Percentiles rank a stretch among this genome's conserved stretches.
phyloP scores from a whole-genome alignment of 2,113 vertebrate species.

The Heterochromis multidens region DNA sequence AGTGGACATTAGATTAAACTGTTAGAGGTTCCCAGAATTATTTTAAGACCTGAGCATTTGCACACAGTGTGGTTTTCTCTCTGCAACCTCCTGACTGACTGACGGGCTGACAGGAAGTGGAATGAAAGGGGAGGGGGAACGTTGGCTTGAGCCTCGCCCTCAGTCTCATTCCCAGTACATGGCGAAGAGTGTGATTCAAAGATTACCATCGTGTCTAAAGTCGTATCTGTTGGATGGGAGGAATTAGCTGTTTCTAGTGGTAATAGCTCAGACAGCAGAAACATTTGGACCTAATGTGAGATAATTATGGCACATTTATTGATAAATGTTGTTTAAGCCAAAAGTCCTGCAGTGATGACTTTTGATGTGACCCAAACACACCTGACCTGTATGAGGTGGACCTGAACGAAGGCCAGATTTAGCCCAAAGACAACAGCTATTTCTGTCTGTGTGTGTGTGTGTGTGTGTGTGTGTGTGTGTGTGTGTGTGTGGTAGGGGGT shows the following conservation, averaged over 20 bases:
- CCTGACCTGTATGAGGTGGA: too few relatives aligned
- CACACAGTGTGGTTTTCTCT: neutral
- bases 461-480: too few relatives aligned
- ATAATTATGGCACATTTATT: neutral
- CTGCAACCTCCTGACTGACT: neutral
- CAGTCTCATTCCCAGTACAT: too few relatives aligned
- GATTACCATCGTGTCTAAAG: neutral
- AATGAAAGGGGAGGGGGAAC: neutral
- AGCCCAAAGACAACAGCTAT: too few relatives aligned
- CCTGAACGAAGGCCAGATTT: too few relatives aligned
- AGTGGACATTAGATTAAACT: slow-evolving; percentile 42
- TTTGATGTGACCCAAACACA: too few relatives aligned
- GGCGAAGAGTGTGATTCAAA: neutral
- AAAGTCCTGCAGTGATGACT: too few relatives aligned
- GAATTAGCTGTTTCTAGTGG: neutral
- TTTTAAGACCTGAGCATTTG: slow-evolving; percentile 9
- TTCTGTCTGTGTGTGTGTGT: too few relatives aligned
- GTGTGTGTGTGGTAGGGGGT: too few relatives aligned
- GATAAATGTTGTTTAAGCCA: too few relatives aligned
- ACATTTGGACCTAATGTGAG: neutral
- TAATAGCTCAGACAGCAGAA: neutral
- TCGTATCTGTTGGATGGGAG: neutral
- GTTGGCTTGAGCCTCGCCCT: neutral
- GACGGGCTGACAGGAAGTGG: neutral
- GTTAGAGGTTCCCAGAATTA: slow-evolving; percentile 2